phyloP scores from a whole-genome alignment of 2,888 invertebrate genomes.

The Lepidochrysops patricia region DNA sequence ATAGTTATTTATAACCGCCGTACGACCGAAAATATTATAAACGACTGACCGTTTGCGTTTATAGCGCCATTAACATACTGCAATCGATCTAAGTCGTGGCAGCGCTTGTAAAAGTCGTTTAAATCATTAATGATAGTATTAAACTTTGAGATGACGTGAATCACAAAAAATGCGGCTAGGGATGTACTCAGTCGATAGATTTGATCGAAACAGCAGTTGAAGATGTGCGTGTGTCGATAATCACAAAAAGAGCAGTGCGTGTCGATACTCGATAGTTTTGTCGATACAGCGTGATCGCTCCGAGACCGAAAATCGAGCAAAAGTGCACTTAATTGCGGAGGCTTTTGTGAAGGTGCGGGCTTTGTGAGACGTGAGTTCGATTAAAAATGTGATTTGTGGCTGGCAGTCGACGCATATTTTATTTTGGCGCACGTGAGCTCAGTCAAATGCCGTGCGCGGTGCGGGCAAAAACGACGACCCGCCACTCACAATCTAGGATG shows the following conservation, averaged over 20 bases:
- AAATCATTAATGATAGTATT: constrained; percentile 57
- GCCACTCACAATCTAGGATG: constrained; percentile 15
- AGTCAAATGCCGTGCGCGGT: constrained; percentile 38
- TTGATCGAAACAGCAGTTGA: constrained; percentile 16
- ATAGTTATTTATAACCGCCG: constrained; percentile 4
- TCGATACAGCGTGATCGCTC: constrained; percentile 1
- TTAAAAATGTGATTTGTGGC: constrained; percentile 74
- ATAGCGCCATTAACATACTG: constrained; percentile 26
- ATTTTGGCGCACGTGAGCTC: constrained; percentile 65
- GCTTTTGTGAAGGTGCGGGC: constrained; percentile 25
- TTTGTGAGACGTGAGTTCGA: constrained; percentile 62
- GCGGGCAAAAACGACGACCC: constrained; percentile 22
- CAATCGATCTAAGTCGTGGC: constrained; percentile 59
- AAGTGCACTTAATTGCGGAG: constrained; percentile 31
- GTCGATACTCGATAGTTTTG: not conserved
- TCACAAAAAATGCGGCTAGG: constrained; percentile 68
- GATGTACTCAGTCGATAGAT: constrained; percentile 67
- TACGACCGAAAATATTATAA: constrained; percentile 12
- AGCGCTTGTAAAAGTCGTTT: constrained; percentile 53
- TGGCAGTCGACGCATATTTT: constrained; percentile 63
- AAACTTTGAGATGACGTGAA: constrained; percentile 52
- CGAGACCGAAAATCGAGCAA: constrained; percentile 18
- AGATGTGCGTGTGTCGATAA: constrained; percentile 60
- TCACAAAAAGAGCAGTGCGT: constrained; percentile 17
- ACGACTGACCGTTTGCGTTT: constrained; percentile 18